These are phyloP conservation scores for Petrocephalus microphthalmus DNA, from an alignment of 2,113 vertebrate genomes.

Conservation along the genomic window DNA sequence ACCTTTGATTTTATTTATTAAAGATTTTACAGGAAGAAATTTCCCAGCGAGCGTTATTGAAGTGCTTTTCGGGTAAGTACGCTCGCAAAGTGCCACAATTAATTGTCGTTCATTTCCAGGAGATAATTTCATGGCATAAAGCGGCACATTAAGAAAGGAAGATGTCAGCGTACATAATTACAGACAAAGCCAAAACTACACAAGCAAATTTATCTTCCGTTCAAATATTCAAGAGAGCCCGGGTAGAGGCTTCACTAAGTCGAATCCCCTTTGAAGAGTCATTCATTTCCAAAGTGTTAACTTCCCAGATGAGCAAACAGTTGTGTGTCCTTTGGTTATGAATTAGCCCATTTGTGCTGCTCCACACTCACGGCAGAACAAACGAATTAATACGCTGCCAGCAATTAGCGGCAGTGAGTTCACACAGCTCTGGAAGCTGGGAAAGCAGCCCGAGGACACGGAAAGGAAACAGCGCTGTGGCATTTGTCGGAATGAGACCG, in stretches of 20 bases:
- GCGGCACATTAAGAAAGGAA: constrained; percentile 30
- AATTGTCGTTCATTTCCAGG: constrained; percentile 36
- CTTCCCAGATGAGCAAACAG: constrained; percentile 26
- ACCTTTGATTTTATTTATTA: constrained; percentile 22
- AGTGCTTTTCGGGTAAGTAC: constrained; percentile 14
- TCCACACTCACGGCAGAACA: not conserved
- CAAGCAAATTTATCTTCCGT: constrained; percentile 28
- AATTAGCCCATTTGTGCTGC: constrained; percentile 18
- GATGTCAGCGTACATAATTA: constrained; percentile 33
- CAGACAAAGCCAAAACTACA: constrained; percentile 27
- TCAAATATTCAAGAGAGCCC: constrained; percentile 9
- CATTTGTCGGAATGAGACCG: not conserved
- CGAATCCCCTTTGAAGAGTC: constrained; percentile 22
- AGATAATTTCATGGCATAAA: constrained; percentile 43
- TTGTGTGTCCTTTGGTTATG: constrained; percentile 25
- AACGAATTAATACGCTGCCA: constrained; percentile 20
- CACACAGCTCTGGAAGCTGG: not conserved
- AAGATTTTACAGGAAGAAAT: constrained; percentile 23
- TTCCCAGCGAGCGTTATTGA: constrained; percentile 22
- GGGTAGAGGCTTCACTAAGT: constrained; percentile 1
- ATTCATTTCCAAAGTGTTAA: constrained; percentile 27
- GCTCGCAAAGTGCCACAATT: constrained; percentile 28
- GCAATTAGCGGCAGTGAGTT: not conserved
- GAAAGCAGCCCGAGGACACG: not conserved
- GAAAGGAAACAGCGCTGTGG: not conserved